A percentile compares a stretch with the other conserved stretches of the same genome.
Evolutionary conservation across 2,797 vertebrate genomes (phyloP).

Genomic region (Trichosurus vulpecula): DNA sequence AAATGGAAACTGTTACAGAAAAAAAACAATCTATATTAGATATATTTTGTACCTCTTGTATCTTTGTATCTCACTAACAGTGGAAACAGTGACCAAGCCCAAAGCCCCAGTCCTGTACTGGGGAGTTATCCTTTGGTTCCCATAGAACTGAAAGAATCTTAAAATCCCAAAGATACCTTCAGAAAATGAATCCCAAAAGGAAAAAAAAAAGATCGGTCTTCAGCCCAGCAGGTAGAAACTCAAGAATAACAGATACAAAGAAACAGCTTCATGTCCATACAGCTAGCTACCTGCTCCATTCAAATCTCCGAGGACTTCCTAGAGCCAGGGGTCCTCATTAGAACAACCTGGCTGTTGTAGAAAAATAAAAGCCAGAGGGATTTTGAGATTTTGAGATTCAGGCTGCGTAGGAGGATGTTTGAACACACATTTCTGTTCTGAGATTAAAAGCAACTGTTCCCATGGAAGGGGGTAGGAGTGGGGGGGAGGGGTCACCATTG

Average conservation of each 20-base stretch:
- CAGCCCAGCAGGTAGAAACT: not conserved
- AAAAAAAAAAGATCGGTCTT: not conserved
- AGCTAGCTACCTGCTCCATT: not conserved
- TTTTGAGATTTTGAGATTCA: not conserved
- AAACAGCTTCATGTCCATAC: not conserved
- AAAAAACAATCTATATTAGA: too few relatives aligned
- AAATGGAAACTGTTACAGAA: not conserved
- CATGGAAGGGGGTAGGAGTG: too few relatives aligned
- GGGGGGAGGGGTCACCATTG: fast-evolving
- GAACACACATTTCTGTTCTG: not conserved
- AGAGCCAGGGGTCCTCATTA: not conserved
- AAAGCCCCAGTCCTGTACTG: not conserved
- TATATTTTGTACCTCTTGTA: too few relatives aligned
- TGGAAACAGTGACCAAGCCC: not conserved
- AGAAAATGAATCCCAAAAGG: not conserved
- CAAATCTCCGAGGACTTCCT: not conserved
- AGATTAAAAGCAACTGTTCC: not conserved
- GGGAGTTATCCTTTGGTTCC: not conserved
- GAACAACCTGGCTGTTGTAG: not conserved
- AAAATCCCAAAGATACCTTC: too few relatives aligned
- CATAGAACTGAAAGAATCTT: not conserved
- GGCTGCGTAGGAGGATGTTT: not conserved
- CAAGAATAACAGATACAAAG: not conserved
- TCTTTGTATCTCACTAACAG: not conserved
- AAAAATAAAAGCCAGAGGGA: not conserved